These are phyloP conservation scores for Seira ritae DNA, from an alignment of 2,888 invertebrate species.

Conservation along the genomic window DNA sequence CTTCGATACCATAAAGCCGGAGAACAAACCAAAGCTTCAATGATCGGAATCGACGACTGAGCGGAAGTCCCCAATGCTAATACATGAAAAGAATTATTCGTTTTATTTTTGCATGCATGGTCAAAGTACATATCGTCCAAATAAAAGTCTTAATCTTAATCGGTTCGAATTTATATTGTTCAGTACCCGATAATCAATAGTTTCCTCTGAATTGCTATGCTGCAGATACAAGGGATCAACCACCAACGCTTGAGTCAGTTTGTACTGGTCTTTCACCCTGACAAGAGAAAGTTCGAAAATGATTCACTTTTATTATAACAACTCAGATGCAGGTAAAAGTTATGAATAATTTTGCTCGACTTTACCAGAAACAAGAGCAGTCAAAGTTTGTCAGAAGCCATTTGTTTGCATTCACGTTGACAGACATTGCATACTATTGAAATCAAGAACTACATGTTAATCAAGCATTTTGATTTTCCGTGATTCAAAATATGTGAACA, in stretches of 20 bases:
- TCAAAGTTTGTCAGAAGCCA: constrained; percentile 98
- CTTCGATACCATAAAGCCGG: constrained; percentile 79
- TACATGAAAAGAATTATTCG: no score
- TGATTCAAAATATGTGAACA: no score
- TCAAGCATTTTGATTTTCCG: background rate
- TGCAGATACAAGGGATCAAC: constrained; percentile 98
- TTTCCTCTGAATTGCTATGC: constrained; percentile 95
- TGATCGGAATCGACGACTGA: constrained; percentile 89
- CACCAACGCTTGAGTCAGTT: constrained; percentile 95
- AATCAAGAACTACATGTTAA: no score
- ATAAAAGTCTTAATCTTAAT: no score
- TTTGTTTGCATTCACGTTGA: constrained; percentile 99
- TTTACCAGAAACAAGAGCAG: constrained; percentile 95
- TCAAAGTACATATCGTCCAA: no score
- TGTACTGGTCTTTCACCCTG: constrained; percentile 90
- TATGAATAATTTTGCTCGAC: no score
- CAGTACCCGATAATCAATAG: constrained; percentile 86
- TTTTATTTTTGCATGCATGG: no score
- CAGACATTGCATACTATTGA: constrained; percentile 97
- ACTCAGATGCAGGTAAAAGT: no score
- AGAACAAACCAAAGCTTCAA: constrained; percentile 91
- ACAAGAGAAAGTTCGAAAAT: no score
- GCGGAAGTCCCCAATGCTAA: constrained; percentile 91
- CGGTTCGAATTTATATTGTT: no score
- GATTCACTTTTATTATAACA: no score